A percentile compares a stretch with the other conserved stretches of the same genome.
These are phyloP conservation scores for Strigamia maritima DNA, from an alignment of 2,888 invertebrate genomes.

Conservation along the genomic window DNA sequence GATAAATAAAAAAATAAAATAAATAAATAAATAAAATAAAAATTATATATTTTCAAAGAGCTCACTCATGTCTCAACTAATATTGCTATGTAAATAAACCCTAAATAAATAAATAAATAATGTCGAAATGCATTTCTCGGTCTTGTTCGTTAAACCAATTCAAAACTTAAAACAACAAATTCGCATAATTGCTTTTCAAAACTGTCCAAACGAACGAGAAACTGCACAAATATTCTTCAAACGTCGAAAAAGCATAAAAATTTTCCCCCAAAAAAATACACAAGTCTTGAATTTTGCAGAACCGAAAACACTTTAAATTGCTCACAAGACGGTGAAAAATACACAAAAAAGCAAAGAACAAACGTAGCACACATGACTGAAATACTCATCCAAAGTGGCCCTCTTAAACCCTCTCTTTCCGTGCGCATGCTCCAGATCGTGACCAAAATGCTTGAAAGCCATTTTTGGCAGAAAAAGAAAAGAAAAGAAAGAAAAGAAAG, in stretches of 20 bases:
- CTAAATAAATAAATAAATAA: background rate
- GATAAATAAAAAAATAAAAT: too few species aligned
- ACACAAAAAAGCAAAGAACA: conserved; percentile 5
- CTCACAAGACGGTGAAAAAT: background rate
- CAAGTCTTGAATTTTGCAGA: background rate
- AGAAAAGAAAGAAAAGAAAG: background rate
- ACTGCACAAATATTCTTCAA: too few species aligned
- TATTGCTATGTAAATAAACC: background rate
- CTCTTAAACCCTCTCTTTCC: conserved; percentile 30
- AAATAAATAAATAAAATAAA: background rate
- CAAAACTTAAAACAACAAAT: background rate
- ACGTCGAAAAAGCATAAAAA: too few species aligned
- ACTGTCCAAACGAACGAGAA: too few species aligned
- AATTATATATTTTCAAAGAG: background rate
- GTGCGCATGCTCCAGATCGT: conserved; percentile 29
- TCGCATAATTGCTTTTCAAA: background rate
- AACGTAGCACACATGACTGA: conserved; percentile 28
- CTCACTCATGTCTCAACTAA: background rate
- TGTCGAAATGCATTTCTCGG: background rate
- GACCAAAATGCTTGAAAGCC: conserved; percentile 34
- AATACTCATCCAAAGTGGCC: conserved; percentile 22
- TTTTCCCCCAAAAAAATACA: background rate
- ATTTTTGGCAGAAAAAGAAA: background rate
- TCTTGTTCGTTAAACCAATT: background rate
- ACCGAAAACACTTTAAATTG: background rate